A percentile compares a stretch with the other conserved stretches of the same genome.
phyloP scores from a whole-genome alignment of 2,113 vertebrate species.

The Mobula hypostoma region DNA sequence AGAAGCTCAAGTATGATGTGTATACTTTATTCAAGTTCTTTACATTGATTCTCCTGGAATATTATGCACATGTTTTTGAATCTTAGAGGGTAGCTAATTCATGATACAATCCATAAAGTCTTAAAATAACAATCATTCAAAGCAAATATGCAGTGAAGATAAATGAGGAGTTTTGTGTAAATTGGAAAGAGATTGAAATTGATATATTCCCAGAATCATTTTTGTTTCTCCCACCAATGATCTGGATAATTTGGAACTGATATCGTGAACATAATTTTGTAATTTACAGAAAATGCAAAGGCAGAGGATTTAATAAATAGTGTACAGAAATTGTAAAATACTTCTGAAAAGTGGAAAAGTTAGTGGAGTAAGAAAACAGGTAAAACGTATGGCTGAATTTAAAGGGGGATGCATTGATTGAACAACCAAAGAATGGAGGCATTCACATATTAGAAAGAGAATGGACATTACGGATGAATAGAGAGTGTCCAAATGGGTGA shows the following conservation, averaged over 20 bases:
- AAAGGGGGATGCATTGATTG: background rate
- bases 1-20: no score
- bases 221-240: background rate
- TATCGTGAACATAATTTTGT: background rate
- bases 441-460: background rate
- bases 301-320: background rate
- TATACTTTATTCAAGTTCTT: no score
- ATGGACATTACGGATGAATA: background rate
- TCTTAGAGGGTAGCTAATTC: no score
- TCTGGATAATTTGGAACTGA: background rate
- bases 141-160: background rate
- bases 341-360: background rate
- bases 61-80: no score
- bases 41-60: no score
- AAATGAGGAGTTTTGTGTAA: background rate
- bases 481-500: background rate
- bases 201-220: background rate
- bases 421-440: background rate
- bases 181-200: background rate
- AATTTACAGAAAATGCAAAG: background rate
- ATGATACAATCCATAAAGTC: no score
- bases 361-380: background rate
- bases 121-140: no score
- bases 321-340: background rate
- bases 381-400: background rate